Percentiles rank a stretch among this genome's conserved stretches.
phyloP scores from a whole-genome alignment of 2,797 vertebrate genomes.

The Ambastaia sidthimunki region DNA sequence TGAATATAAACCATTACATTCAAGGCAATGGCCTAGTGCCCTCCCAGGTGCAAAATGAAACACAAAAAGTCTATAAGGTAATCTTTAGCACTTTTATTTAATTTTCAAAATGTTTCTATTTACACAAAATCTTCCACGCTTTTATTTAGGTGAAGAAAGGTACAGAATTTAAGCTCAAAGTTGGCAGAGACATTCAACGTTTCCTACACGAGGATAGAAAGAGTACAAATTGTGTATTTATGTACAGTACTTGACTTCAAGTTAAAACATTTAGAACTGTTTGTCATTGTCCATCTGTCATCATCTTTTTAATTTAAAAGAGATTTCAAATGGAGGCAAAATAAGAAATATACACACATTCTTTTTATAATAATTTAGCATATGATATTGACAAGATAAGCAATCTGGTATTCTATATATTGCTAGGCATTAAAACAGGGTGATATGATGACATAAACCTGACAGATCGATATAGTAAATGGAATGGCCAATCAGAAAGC shows the following conservation, averaged over 20 bases:
- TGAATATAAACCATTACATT: constrained; percentile 73
- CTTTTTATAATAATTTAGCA: constrained; percentile 71
- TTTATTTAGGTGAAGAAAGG: constrained; percentile 64
- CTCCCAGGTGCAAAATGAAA: constrained; percentile 49
- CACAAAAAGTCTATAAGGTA: constrained; percentile 22
- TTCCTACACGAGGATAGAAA: constrained; percentile 70
- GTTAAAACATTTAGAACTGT: constrained; percentile 60
- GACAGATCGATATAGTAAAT: constrained; percentile 5
- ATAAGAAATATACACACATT: constrained; percentile 76
- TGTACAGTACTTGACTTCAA: constrained; percentile 64
- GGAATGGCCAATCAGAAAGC: constrained; percentile 20
- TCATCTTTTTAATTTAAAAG: constrained; percentile 64
- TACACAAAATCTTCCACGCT: constrained; percentile 73
- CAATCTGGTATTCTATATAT: constrained; percentile 71
- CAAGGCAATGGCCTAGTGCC: constrained; percentile 59
- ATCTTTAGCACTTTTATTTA: constrained; percentile 45
- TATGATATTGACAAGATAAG: constrained; percentile 70
- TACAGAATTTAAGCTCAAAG: constrained; percentile 73
- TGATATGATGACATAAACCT: constrained; percentile 52
- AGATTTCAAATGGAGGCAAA: constrained; percentile 62
- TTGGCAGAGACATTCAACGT: constrained; percentile 77
- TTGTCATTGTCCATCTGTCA: constrained; percentile 57
- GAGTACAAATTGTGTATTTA: constrained; percentile 68
- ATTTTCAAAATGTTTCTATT: constrained; percentile 68
- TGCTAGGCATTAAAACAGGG: constrained; percentile 66